Evolutionary conservation across 2,888 invertebrate species (phyloP).

Genomic region (Desoria tigrina): DNA sequence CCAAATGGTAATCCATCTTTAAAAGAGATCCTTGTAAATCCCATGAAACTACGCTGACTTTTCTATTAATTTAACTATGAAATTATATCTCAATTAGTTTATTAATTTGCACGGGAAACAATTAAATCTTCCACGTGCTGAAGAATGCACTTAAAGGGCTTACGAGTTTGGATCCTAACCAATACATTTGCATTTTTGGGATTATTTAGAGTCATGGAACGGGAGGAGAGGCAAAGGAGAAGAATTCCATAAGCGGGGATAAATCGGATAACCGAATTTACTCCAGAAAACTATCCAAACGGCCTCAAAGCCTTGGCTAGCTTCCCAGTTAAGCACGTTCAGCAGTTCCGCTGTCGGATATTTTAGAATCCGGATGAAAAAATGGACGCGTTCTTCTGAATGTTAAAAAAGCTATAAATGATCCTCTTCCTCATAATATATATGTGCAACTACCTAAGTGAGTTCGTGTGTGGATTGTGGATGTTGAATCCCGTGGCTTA

Average conservation of each 20-base stretch:
- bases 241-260: conserved; percentile 5
- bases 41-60: too few relatives aligned
- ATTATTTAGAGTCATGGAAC: conserved; percentile 8
- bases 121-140: too few relatives aligned
- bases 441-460: not conserved
- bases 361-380: conserved; percentile 6
- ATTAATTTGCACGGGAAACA: too few relatives aligned
- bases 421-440: not conserved
- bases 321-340: conserved; percentile 9
- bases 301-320: not conserved
- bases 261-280: conserved; percentile 14
- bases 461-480: not conserved
- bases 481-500: not conserved
- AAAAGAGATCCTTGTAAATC: too few relatives aligned
- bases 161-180: not conserved
- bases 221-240: conserved; percentile 7
- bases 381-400: conserved; percentile 4
- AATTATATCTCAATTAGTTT: too few relatives aligned
- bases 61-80: too few relatives aligned
- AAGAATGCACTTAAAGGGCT: too few relatives aligned
- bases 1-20: too few relatives aligned
- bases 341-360: not conserved
- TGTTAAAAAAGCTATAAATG: not conserved
- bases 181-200: conserved; percentile 6
- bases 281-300: conserved; percentile 7